Percentiles rank a stretch among this genome's conserved stretches.
These are phyloP conservation scores for Acrocephalus scirpaceus DNA, from an alignment of 2,797 vertebrate species.

Conservation along the genomic window DNA sequence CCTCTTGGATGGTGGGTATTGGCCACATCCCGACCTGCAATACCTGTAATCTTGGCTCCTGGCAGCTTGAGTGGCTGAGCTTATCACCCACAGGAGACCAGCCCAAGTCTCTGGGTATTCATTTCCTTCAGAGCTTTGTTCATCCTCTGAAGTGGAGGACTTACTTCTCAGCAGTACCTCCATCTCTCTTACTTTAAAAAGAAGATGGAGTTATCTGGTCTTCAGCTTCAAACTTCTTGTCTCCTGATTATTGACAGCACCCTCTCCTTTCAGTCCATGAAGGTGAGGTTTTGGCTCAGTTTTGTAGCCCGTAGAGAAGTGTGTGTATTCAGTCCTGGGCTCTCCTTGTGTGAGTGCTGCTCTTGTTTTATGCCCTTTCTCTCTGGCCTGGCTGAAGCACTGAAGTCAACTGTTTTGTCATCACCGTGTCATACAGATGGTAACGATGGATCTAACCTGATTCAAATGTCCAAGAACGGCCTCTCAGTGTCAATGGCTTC, in stretches of 20 bases:
- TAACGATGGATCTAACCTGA: constrained; percentile 91
- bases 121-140: neutral
- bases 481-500: constrained; percentile 93
- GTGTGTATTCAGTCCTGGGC: neutral
- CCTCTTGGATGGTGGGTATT: neutral
- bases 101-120: neutral
- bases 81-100: neutral
- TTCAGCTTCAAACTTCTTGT: neutral
- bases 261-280: neutral
- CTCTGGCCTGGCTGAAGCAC: constrained; percentile 31
- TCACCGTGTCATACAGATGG: constrained; percentile 87
- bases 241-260: neutral
- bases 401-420: constrained; percentile 81
- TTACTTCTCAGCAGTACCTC: neutral
- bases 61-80: neutral
- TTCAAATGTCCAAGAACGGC: constrained; percentile 89
- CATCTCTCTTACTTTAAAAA: constrained; percentile 4
- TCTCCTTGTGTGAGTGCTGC: neutral
- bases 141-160: neutral
- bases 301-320: neutral
- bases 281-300: neutral
- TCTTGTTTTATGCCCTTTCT: constrained; percentile 44
- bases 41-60: neutral
- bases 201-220: neutral
- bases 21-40: neutral